phyloP scores from a whole-genome alignment of 92 coral and sea anemone species.

The Phenganax marumi region DNA sequence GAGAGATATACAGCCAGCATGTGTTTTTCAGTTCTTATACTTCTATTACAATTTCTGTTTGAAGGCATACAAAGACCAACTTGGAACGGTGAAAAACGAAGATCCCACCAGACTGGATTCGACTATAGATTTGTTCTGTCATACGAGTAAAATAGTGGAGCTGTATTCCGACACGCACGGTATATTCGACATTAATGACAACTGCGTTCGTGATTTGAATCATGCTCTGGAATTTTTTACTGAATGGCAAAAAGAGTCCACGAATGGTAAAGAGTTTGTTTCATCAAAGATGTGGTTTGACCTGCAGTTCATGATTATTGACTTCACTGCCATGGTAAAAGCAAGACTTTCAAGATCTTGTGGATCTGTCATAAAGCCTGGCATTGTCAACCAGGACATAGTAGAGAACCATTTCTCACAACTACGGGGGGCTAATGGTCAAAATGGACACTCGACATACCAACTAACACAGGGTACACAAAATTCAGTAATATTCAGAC shows the following conservation, averaged over 20 bases:
- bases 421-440: not conserved
- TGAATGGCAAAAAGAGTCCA: not conserved
- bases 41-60: not conserved
- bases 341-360: not conserved
- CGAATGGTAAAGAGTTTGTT: constrained; percentile 3
- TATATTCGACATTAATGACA: not conserved
- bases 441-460: not conserved
- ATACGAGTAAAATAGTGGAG: constrained; percentile 34
- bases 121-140: constrained; percentile 12
- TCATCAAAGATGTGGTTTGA: constrained; percentile 46
- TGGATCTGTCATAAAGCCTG: constrained; percentile 18
- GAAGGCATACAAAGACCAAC: constrained; percentile 3
- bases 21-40: too few relatives aligned
- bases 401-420: not conserved
- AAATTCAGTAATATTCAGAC: not conserved
- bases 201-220: not conserved
- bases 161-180: constrained; percentile 11
- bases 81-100: not conserved
- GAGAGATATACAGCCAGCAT: too few relatives aligned
- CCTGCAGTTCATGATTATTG: constrained; percentile 12
- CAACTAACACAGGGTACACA: not conserved
- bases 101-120: constrained; percentile 16
- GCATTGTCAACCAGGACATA: constrained; percentile 8
- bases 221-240: not conserved
- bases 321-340: not conserved